Conservation (phyloP, 1,140 invertebrate species). For the Drosophila triauraria region DNA sequence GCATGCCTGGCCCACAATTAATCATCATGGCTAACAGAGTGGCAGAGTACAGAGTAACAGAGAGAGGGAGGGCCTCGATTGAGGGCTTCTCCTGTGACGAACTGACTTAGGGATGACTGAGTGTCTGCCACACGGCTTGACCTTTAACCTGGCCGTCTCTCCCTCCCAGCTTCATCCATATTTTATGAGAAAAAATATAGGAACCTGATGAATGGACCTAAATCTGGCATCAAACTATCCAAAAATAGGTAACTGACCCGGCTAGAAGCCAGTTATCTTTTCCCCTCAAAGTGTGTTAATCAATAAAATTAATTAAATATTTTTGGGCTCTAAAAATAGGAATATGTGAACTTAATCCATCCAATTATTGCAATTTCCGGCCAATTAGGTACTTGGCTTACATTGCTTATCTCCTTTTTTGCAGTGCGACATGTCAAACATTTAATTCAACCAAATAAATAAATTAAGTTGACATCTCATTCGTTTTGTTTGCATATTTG, state of each 20-base stretch:
- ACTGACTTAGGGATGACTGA: constrained; percentile 37
- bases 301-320: constrained; percentile 11
- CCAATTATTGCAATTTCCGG: constrained; percentile 36
- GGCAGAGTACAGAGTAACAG: neutral
- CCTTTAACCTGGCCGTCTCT: constrained; percentile 25
- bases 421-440: neutral
- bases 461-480: constrained; percentile 4
- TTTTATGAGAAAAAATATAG: neutral
- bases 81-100: constrained; percentile 47
- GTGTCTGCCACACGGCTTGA: constrained; percentile 26
- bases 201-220: constrained; percentile 5
- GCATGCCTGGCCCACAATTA: constrained; percentile 72
- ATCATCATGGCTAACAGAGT: constrained; percentile 52
- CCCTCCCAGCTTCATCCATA: neutral
- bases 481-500: neutral
- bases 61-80: constrained; percentile 37
- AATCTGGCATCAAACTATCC: constrained; percentile 4
- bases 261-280: neutral
- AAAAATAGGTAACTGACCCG: neutral
- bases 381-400: constrained; percentile 23
- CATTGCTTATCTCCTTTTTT: neutral
- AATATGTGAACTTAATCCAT: neutral
- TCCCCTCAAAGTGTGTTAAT: constrained; percentile 3
- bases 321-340: neutral
- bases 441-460: constrained; percentile 23